Conservation (phyloP, 2,888 invertebrate genomes). For the Heliconius erato region DNA sequence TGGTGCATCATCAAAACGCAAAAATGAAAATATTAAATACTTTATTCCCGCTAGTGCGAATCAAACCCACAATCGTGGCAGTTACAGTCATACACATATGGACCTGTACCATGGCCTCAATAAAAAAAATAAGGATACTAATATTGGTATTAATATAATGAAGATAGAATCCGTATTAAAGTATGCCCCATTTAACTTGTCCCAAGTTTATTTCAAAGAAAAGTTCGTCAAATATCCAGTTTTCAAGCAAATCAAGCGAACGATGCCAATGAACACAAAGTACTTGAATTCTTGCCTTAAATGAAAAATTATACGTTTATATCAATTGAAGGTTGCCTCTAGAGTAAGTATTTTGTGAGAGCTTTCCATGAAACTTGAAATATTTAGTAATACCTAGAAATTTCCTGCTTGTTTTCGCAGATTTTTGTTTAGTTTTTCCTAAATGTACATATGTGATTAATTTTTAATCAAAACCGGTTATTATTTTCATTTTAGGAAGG, state of each 20-base stretch:
- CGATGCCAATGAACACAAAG: constrained; percentile 34
- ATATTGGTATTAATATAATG: background rate
- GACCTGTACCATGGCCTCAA: no score
- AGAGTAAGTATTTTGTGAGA: background rate
- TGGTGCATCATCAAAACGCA: no score
- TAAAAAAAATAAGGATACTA: no score
- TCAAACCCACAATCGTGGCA: no score
- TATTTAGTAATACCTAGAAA: no score
- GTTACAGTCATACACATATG: no score
- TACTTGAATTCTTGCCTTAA: constrained; percentile 23
- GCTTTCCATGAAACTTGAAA: constrained; percentile 5
- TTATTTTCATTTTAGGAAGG: no score
- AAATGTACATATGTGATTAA: no score
- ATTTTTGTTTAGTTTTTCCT: no score
- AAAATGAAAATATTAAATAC: no score
- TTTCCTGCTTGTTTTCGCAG: background rate
- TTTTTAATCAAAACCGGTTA: no score
- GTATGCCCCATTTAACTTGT: constrained; percentile 33
- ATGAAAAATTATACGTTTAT: constrained; percentile 30
- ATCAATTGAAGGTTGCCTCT: constrained; percentile 6
- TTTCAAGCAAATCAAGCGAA: constrained; percentile 32
- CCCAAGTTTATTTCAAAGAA: constrained; percentile 29
- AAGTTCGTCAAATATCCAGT: constrained; percentile 37
- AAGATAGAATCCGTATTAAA: background rate
- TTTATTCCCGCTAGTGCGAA: no score